phyloP scores from a whole-genome alignment of 2,113 vertebrate species.

The Atlantisia rogersi region DNA sequence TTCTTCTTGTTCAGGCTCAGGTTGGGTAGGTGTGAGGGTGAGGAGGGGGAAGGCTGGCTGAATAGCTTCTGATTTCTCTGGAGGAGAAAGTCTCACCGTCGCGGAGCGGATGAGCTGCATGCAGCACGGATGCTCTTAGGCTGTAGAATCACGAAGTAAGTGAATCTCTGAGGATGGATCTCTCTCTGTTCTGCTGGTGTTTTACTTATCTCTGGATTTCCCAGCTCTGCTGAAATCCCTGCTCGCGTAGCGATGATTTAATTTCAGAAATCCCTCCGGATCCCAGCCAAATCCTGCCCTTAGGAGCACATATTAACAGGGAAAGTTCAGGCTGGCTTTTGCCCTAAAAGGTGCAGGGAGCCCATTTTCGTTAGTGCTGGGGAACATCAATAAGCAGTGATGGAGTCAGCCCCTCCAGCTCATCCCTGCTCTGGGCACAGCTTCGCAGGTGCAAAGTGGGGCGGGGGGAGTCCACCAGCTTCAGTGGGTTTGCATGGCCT shows the following conservation, averaged over 20 bases:
- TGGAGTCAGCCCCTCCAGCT: background rate
- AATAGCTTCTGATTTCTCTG: background rate
- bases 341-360: background rate
- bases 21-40: background rate
- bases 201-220: constrained; percentile 43
- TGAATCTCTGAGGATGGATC: background rate
- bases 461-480: too few species aligned
- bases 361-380: background rate
- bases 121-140: background rate
- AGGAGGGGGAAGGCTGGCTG: background rate
- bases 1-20: background rate
- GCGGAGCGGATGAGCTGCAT: background rate
- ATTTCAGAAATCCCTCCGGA: constrained; percentile 29
- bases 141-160: background rate
- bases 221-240: constrained; percentile 35
- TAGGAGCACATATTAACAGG: background rate
- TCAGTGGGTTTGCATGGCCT: rapidly evolving
- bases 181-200: background rate
- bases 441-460: background rate
- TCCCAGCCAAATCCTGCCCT: constrained; percentile 25
- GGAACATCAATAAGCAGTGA: background rate
- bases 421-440: background rate
- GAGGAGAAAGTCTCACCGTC: background rate
- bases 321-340: background rate
- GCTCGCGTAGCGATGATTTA: background rate